Conservation (phyloP, 1,140 invertebrate genomes). For the Apocrypta bakeri region DNA sequence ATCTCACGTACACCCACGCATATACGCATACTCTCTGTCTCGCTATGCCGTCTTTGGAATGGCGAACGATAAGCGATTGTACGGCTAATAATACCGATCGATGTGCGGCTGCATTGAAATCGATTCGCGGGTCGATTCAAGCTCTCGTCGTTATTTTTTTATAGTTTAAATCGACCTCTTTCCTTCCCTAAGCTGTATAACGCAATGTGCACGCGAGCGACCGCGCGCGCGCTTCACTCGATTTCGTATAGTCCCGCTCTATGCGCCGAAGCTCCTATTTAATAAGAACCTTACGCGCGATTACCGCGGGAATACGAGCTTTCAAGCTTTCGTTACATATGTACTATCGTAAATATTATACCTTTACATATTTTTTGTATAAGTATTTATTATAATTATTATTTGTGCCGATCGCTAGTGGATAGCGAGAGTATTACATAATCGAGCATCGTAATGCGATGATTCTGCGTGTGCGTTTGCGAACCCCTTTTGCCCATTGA, state of each 20-base stretch:
- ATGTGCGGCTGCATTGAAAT: background rate
- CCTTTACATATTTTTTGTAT: constrained; percentile 19
- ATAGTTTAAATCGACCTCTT: background rate
- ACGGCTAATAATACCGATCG: background rate
- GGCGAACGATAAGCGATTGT: constrained; percentile 36
- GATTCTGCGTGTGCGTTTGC: background rate
- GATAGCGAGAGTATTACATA: background rate
- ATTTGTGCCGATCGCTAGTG: background rate
- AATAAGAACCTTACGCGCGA: background rate
- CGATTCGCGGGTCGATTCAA: background rate
- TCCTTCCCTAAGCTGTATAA: background rate
- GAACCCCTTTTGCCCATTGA: background rate
- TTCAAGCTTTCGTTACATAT: background rate
- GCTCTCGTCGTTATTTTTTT: background rate
- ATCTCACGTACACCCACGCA: constrained; percentile 10
- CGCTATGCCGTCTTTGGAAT: background rate
- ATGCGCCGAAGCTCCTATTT: background rate
- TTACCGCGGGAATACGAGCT: background rate
- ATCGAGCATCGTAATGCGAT: background rate
- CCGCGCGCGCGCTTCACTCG: background rate
- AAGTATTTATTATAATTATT: background rate
- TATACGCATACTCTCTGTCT: background rate
- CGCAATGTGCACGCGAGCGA: background rate
- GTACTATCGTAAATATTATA: background rate
- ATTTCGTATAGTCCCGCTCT: no score